phyloP scores from a whole-genome alignment of 1,140 invertebrate genomes.

The Helicoverpa armigera region DNA sequence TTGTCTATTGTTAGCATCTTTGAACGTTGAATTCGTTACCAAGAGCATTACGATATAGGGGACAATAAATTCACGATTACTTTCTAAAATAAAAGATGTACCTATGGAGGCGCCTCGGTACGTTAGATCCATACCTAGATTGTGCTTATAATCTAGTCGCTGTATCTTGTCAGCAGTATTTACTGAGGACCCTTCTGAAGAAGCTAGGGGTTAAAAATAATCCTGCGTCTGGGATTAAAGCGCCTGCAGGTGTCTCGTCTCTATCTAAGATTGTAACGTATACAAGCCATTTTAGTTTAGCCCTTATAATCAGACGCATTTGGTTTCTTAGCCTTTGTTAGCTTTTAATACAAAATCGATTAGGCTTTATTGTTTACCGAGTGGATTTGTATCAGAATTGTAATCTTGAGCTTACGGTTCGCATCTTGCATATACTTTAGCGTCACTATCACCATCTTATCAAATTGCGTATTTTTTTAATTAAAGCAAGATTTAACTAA shows the following conservation, averaged over 20 bases:
- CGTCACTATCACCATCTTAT: conserved; percentile 47
- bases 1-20: conserved; percentile 20
- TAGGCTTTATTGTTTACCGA: conserved; percentile 69
- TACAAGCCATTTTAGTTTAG: conserved; percentile 33
- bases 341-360: conserved; percentile 66
- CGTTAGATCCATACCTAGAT: conserved; percentile 48
- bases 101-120: conserved; percentile 26
- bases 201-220: conserved; percentile 75
- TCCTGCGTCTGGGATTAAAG: conserved; percentile 67
- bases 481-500: not conserved
- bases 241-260: conserved; percentile 70
- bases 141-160: conserved; percentile 57
- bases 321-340: conserved; percentile 50
- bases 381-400: conserved; percentile 75
- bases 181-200: conserved; percentile 62
- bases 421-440: conserved; percentile 51
- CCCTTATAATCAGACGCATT: conserved; percentile 55
- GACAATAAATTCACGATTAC: conserved; percentile 43
- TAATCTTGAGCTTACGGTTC: conserved; percentile 66
- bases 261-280: conserved; percentile 54
- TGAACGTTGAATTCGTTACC: not conserved
- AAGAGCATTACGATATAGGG: conserved; percentile 1
- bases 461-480: conserved; percentile 6
- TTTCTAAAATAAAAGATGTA: conserved; percentile 50
- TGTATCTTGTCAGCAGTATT: conserved; percentile 63